Percentiles rank a stretch among this genome's conserved stretches.
Conservation (phyloP, 2,888 invertebrate species). For the Caenorhabditis angaria region DNA sequence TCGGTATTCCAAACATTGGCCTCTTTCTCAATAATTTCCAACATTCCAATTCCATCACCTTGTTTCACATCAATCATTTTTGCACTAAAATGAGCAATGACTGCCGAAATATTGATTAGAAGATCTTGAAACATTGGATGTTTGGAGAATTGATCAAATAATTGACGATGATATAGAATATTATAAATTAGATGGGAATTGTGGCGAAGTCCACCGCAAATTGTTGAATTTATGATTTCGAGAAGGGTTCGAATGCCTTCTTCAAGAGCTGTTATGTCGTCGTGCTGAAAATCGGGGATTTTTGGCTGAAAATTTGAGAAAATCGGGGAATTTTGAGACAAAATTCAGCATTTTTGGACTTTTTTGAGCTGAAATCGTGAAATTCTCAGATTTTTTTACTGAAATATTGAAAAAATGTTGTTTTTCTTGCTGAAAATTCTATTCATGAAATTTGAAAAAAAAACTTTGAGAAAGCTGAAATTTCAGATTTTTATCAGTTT, state of each 20-base stretch:
- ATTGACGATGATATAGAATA: slow-evolving; percentile 87
- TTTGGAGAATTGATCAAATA: slow-evolving; percentile 86
- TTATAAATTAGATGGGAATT: slow-evolving; percentile 94
- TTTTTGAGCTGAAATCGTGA: too few species aligned
- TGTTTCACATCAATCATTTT: slow-evolving; percentile 49
- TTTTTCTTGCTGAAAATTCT: too few species aligned
- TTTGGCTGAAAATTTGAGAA: not conserved
- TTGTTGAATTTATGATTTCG: slow-evolving; percentile 94
- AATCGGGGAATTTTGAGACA: too few species aligned
- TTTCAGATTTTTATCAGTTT: too few species aligned
- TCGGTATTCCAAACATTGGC: slow-evolving; percentile 93
- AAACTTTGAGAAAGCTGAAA: too few species aligned
- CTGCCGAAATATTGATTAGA: slow-evolving; percentile 52
- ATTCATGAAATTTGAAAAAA: too few species aligned
- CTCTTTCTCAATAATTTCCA: slow-evolving; percentile 84
- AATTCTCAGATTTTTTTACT: too few species aligned
- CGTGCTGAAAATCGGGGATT: slow-evolving; percentile 77
- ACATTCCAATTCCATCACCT: slow-evolving; percentile 54
- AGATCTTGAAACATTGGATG: slow-evolving; percentile 84
- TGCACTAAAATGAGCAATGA: slow-evolving; percentile 56
- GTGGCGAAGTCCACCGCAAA: slow-evolving; percentile 77
- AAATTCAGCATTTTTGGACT: too few species aligned
- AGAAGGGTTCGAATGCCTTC: slow-evolving; percentile 95
- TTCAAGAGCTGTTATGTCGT: slow-evolving; percentile 89
- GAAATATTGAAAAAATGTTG: too few species aligned